These are phyloP conservation scores for Alces alces DNA, from an alignment of 2,113 vertebrate species.

Conservation along the genomic window DNA sequence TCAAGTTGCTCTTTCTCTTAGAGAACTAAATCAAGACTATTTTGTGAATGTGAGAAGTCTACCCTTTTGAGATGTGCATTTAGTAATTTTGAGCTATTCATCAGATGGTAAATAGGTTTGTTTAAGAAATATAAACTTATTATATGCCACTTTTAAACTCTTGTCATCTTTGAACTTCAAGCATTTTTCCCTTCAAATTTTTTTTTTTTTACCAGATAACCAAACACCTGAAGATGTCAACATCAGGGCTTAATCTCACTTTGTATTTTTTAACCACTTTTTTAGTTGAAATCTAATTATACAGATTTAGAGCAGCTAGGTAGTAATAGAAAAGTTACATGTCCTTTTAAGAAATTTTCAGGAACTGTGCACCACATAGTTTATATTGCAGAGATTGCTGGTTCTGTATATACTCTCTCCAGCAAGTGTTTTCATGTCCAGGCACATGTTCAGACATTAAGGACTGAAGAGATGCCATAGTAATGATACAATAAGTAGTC, in stretches of 20 bases:
- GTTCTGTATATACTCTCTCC: not conserved
- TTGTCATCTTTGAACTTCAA: not conserved
- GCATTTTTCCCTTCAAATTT: not conserved
- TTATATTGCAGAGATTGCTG: not conserved
- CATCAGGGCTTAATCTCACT: not conserved
- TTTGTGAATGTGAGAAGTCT: not conserved
- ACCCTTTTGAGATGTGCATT: not conserved
- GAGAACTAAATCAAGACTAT: not conserved
- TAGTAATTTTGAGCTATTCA: conserved; percentile 16
- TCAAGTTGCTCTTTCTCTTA: not conserved
- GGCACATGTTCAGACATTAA: not conserved
- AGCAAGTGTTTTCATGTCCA: not conserved
- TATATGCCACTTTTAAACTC: not conserved
- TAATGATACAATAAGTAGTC: not conserved
- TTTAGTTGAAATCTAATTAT: not conserved
- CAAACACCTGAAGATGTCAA: not conserved
- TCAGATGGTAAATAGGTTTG: not conserved
- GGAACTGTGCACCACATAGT: not conserved
- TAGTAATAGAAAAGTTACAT: not conserved
- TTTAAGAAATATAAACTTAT: conserved; percentile 8
- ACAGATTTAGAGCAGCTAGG: not conserved
- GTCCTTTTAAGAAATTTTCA: not conserved
- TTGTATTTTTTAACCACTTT: not conserved
- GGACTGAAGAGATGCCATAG: not conserved
- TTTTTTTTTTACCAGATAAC: not conserved